These are phyloP conservation scores for Edolisoma coerulescens DNA, from an alignment of 2,113 vertebrate genomes.

Conservation along the genomic window DNA sequence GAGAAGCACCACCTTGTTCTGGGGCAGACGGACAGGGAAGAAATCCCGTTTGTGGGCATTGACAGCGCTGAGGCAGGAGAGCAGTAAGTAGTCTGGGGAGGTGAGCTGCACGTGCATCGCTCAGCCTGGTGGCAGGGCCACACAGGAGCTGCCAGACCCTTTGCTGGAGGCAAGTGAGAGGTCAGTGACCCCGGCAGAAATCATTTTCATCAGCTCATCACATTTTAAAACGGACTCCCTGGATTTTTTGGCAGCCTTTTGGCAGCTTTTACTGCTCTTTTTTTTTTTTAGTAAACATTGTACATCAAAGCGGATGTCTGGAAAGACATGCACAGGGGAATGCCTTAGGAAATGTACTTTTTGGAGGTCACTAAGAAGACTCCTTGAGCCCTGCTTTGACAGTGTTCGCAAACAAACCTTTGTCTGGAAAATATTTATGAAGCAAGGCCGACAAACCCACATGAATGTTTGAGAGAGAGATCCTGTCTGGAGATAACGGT, in stretches of 20 bases:
- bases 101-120: neutral
- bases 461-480: neutral
- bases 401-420: neutral
- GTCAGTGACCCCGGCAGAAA: neutral
- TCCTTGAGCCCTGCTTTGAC: neutral
- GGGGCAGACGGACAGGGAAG: conserved; percentile 78
- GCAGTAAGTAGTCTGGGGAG: conserved; percentile 66
- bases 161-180: neutral
- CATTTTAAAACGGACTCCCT: neutral
- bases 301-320: neutral
- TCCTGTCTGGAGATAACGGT: neutral
- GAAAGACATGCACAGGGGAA: neutral
- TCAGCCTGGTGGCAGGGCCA: neutral
- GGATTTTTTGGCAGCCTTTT: neutral
- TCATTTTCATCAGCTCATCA: neutral
- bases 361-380: neutral
- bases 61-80: conserved; percentile 47
- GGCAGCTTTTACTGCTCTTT: neutral
- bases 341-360: neutral
- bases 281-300: neutral
- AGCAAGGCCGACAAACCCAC: neutral
- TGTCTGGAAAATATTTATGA: neutral
- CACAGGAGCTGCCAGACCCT: neutral
- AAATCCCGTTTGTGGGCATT: conserved; percentile 76
- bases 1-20: conserved; percentile 83